Conservation (phyloP, 2,888 invertebrate species). For the Schrankia costaestrigalis region DNA sequence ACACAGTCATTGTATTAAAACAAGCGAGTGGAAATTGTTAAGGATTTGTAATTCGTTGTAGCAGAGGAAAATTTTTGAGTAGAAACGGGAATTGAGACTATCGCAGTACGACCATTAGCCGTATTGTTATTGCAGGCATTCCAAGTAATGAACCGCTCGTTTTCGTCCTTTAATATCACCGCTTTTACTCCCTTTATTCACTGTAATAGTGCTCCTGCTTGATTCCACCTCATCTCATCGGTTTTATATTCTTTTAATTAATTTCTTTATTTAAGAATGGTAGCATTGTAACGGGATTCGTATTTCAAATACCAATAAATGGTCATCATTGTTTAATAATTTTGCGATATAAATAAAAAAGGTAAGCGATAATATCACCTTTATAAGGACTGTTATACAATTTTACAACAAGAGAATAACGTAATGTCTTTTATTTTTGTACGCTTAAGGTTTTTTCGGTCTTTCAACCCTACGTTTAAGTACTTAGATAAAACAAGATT, state of each 20-base stretch:
- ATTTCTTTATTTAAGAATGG: constrained; percentile 50
- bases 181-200: constrained; percentile 65
- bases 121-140: constrained; percentile 78
- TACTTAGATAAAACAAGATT: constrained; percentile 53
- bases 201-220: constrained; percentile 58
- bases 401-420: no score
- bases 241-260: constrained; percentile 61
- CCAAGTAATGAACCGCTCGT: constrained; percentile 76
- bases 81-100: constrained; percentile 63
- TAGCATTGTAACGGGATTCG: constrained; percentile 42
- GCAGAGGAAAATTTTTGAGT: constrained; percentile 56
- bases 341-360: constrained; percentile 67
- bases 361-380: no score
- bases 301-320: constrained; percentile 54
- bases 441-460: constrained; percentile 44
- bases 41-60: constrained; percentile 48
- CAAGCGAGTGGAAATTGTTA: constrained; percentile 20
- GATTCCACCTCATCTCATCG: constrained; percentile 63
- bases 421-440: no score
- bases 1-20: constrained; percentile 27
- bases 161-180: constrained; percentile 73
- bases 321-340: constrained; percentile 52
- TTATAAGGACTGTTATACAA: no score
- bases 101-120: constrained; percentile 69
- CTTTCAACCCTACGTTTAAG: constrained; percentile 44